A percentile compares a stretch with the other conserved stretches of the same genome.
phyloP scores from a whole-genome alignment of 2,888 invertebrate genomes.

The Dugesia japonica region DNA sequence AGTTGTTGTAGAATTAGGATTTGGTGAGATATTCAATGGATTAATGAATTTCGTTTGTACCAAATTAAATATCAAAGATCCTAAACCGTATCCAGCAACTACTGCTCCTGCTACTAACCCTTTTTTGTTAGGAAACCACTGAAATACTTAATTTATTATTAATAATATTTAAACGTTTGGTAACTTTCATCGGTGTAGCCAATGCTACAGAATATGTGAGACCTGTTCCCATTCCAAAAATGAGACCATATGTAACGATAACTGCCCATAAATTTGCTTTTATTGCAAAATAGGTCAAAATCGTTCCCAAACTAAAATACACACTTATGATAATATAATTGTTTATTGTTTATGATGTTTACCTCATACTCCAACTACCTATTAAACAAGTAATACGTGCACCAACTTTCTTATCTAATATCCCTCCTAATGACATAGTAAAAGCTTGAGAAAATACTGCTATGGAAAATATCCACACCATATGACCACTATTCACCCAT shows the following conservation, averaged over 20 bases:
- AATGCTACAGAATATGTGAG: conserved; percentile 42
- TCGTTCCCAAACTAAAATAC: conserved; percentile 40
- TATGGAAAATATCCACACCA: conserved; percentile 41
- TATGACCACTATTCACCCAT: conserved; percentile 37
- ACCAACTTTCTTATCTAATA: conserved; percentile 40
- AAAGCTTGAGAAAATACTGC: conserved; percentile 40
- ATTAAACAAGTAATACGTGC: conserved; percentile 39
- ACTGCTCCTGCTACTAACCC: conserved; percentile 45
- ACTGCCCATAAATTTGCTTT: conserved; percentile 38
- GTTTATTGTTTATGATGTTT: no score
- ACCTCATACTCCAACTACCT: conserved; percentile 42
- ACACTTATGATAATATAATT: no score
- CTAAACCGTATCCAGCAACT: conserved; percentile 47
- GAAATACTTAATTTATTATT: not conserved
- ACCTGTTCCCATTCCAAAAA: conserved; percentile 40
- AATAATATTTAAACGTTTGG: not conserved
- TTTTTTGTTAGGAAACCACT: conserved; percentile 46
- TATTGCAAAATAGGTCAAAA: conserved; percentile 40
- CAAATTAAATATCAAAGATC: conserved; percentile 45
- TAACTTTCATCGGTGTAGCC: conserved; percentile 43
- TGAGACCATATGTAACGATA: conserved; percentile 40
- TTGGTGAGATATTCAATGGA: conserved; percentile 40
- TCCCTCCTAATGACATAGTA: conserved; percentile 42
- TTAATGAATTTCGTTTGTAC: conserved; percentile 47
- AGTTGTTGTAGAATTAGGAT: conserved; percentile 34